phyloP scores from a whole-genome alignment of 2,797 vertebrate species.

The Pipistrellus nathusii region DNA sequence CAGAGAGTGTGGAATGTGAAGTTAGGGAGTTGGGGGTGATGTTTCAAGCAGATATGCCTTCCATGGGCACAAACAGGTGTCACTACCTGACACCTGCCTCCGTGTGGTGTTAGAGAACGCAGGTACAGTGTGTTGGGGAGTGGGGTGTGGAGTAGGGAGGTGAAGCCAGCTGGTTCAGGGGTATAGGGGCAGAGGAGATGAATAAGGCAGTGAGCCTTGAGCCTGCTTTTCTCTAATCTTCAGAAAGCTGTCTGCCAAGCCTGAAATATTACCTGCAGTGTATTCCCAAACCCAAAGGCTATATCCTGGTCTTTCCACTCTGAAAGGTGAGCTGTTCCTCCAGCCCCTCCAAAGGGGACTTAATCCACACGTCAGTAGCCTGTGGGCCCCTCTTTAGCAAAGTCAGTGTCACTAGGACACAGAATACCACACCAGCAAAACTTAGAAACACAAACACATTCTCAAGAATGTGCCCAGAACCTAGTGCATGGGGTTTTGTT shows the following conservation, averaged over 20 bases:
- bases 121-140: not conserved
- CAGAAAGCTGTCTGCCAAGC: not conserved
- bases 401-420: not conserved
- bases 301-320: not conserved
- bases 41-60: constrained; percentile 19
- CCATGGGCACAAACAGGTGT: not conserved
- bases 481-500: not conserved
- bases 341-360: not conserved
- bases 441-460: not conserved
- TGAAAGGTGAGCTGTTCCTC: not conserved
- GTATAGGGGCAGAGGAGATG: not conserved
- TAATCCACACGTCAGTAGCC: not conserved
- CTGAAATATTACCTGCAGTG: constrained; percentile 38
- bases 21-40: not conserved
- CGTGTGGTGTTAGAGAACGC: constrained; percentile 55
- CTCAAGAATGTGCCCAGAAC: not conserved
- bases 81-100: constrained; percentile 58
- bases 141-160: not conserved
- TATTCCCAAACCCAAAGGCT: not conserved
- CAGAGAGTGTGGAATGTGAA: not conserved
- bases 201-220: not conserved
- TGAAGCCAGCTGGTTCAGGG: not conserved
- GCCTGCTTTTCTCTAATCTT: constrained; percentile 43
- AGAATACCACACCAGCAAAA: not conserved
- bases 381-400: not conserved